These are phyloP conservation scores for Tetrax tetrax DNA, from an alignment of 2,113 vertebrate species.

Conservation along the genomic window DNA sequence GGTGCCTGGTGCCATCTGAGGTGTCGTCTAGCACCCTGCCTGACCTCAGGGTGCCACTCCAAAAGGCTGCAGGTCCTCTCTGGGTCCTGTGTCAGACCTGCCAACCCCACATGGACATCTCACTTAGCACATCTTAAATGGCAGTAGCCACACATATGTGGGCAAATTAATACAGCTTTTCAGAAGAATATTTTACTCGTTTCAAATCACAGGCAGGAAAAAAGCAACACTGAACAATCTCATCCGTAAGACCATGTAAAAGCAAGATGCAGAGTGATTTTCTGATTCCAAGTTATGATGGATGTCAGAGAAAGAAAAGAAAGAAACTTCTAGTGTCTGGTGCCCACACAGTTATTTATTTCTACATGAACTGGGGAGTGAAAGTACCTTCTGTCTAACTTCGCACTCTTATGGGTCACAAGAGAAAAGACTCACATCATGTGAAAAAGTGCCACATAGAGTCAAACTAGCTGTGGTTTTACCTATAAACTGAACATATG, in stretches of 20 bases:
- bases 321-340: not conserved
- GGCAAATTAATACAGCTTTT: not conserved
- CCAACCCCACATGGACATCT: not conserved
- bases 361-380: not conserved
- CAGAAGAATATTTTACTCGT: not conserved
- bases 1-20: not conserved
- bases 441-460: not conserved
- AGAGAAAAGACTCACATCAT: not conserved
- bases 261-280: not conserved
- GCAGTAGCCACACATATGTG: not conserved
- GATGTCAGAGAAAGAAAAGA: not conserved
- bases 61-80: not conserved
- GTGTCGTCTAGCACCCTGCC: not conserved
- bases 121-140: not conserved
- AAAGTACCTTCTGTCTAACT: not conserved
- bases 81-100: not conserved
- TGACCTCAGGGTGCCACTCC: not conserved
- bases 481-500: not conserved
- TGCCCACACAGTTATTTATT: not conserved
- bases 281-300: not conserved
- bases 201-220: not conserved
- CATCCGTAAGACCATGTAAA: not conserved
- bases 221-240: not conserved
- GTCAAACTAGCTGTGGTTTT: not conserved
- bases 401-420: not conserved